Base-by-base conservation (phyloP, 2,888 invertebrate species). In the Candidula unifasciata region DNA sequence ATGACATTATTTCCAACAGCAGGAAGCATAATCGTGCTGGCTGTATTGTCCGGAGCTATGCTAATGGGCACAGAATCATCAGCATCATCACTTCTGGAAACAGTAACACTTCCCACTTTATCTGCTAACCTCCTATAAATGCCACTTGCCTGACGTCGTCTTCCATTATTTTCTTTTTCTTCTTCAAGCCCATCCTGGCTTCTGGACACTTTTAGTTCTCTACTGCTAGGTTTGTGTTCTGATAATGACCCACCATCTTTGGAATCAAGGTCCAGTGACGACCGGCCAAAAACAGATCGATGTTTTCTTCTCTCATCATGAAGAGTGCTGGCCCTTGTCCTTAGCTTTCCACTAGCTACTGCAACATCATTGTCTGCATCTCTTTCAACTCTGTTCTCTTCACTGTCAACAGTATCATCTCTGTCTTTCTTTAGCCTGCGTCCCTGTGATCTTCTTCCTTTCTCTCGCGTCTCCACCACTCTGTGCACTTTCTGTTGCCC, bases 401-500 rank as follows among this genome's bases (percentile, higher is more conserved):
- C 85, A 44, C 86, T 82, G 16, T 87, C 84, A 71, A 85, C 85
- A 35, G 18, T 24, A 35, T 79, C 77, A 37, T 33, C 80, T 66
- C 44, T 77, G n/a, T 24, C 66, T 30, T 3, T 71, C 74, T 66
- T 80, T 74, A 73, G 83, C 78, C 64, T 87, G 83, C 68, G 35
- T 33, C 64, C 71, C 52, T 73, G 66, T 37, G 73, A 57, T 87
- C 10, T 78, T 64, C 54, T 85, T 80, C 82, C 87, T 74, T 81
- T 86, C 80, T 77, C 88, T 84, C 68, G 78, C n/a, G 60, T 44
- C 27, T 83, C 77, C 69, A 27, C 44, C 6, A 52, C 35, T 35
- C 73, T 82, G 57, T 77, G 76, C 77, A 83, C 87, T 86, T 89
- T 82, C 68, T 90, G 88, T 86, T 91, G 87, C 79, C 88, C 89